Conservation (phyloP, 2,797 vertebrate species). For the Pangasius macronema region DNA sequence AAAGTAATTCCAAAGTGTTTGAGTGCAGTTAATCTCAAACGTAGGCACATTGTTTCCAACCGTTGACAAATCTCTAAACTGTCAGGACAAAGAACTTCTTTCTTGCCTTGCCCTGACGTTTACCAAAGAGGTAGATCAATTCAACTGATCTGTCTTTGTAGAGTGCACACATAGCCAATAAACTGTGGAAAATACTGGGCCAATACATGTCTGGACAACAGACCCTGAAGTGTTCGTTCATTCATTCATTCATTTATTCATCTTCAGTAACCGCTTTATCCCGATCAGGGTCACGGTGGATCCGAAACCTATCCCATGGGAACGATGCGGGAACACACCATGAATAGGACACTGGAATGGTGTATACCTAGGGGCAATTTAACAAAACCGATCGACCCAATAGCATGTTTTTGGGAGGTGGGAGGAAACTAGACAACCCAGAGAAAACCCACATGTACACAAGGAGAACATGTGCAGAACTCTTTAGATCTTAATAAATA, state of each 20-base stretch:
- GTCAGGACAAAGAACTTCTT: neutral
- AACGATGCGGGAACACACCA: neutral
- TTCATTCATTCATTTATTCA: neutral
- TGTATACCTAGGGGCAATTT: neutral
- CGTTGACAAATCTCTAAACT: slow-evolving; percentile 13
- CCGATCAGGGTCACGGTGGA: neutral
- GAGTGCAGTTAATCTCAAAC: slow-evolving; percentile 28
- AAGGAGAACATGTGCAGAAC: neutral
- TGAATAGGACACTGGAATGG: neutral
- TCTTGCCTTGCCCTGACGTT: slow-evolving; percentile 31
- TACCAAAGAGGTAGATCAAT: slow-evolving; percentile 55
- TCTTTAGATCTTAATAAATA: slow-evolving; percentile 43
- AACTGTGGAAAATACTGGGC: slow-evolving; percentile 21
- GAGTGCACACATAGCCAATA: slow-evolving; percentile 15
- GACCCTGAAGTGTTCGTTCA: slow-evolving; percentile 37
- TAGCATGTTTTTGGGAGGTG: neutral
- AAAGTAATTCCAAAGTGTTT: slow-evolving; percentile 28
- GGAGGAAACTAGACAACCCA: neutral
- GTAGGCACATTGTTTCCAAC: slow-evolving; percentile 35
- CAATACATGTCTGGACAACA: slow-evolving; percentile 21
- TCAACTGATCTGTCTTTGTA: slow-evolving; percentile 51
- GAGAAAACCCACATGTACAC: neutral
- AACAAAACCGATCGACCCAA: neutral
- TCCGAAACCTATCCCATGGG: neutral
- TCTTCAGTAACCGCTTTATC: neutral